Base-by-base conservation (phyloP, 1,140 invertebrate genomes). In the Platyscapa corneri region DNA sequence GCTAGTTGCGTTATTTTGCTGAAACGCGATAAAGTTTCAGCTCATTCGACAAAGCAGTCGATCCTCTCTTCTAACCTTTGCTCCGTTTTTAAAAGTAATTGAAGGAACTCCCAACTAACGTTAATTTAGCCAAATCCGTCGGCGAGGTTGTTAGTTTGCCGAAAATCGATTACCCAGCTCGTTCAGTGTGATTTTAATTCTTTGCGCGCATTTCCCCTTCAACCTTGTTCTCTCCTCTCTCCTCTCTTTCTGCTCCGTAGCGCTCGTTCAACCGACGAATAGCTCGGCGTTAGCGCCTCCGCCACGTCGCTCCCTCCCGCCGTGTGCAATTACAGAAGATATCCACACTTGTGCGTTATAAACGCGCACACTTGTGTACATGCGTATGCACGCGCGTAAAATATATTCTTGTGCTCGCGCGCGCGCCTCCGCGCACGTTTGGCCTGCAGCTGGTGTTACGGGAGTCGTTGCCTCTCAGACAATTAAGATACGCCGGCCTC, bases 111-210 rank as follows among this genome's bases (percentile, higher is more conserved):
- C 2, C 8, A n/a, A n/a, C 72, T 20, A n/a, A 10, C 42, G 27
- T 60, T 42, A 49, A 77, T 42, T 70, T 39, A 42, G 56, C 39
- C 20, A 37, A 46, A 75, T 77, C 32, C 18, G 14, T 65, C 5
- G 6, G 39, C 64, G n/a, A 72, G 7, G 30, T 2, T 37, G 46
- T 64, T 64, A 18, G 20, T 34, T 37, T 10, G 53, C 53, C 76
- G 1, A 60, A 78, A 78, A 78, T 78, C 76, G 76, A 78, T 78
- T 60, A 78, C 23, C 76, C 18, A 34, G 46, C 76, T 78, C 53
- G 76, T 60, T 78, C 60, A 78, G 16, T 34, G 64, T 60, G 18
- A 53, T 76, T 76, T 76, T 49, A 76, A 76, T 53, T 76, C 46
- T 53, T 30, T 76, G 46, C 75, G 42, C 75, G 16, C 75, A 76